Evolutionary conservation across 2,888 invertebrate species (phyloP).

Genomic region (Keiferia lycopersicella): DNA sequence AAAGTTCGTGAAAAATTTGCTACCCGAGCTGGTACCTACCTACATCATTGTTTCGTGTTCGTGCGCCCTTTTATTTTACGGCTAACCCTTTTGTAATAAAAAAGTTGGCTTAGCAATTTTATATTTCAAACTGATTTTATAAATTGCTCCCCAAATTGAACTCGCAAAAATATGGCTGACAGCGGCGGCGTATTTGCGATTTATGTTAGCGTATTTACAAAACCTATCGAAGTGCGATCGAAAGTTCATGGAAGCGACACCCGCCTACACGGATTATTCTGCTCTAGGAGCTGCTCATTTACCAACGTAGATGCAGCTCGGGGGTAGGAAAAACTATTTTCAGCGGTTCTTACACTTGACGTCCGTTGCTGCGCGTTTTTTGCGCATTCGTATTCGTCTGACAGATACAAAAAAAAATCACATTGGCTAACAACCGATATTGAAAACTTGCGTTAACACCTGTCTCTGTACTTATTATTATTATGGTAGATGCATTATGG

Average conservation of each 20-base stretch:
- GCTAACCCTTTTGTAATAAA: neutral
- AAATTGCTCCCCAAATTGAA: slow-evolving; percentile 10
- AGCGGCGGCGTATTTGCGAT: slow-evolving; percentile 9
- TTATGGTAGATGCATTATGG: no score
- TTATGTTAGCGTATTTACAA: neutral
- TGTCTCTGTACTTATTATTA: no score
- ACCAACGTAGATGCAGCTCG: neutral
- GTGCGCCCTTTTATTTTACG: slow-evolving; percentile 1
- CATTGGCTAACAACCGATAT: no score
- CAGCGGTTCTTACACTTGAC: no score
- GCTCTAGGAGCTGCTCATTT: neutral
- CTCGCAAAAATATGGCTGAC: slow-evolving; percentile 10
- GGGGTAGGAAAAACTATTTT: neutral
- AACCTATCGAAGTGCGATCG: slow-evolving; percentile 4
- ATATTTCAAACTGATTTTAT: slow-evolving; percentile 5
- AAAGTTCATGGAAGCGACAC: slow-evolving; percentile 9
- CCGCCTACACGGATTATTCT: neutral
- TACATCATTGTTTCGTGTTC: slow-evolving; percentile 4
- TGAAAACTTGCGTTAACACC: no score
- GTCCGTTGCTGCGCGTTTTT: no score
- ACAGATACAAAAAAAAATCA: no score
- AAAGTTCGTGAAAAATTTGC: no score
- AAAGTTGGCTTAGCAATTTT: slow-evolving; percentile 9
- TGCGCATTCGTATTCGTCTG: no score
- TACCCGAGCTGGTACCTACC: no score